Evolutionary conservation across 2,888 invertebrate genomes (phyloP).

Genomic region (Ommatoiulus sabulosus): DNA sequence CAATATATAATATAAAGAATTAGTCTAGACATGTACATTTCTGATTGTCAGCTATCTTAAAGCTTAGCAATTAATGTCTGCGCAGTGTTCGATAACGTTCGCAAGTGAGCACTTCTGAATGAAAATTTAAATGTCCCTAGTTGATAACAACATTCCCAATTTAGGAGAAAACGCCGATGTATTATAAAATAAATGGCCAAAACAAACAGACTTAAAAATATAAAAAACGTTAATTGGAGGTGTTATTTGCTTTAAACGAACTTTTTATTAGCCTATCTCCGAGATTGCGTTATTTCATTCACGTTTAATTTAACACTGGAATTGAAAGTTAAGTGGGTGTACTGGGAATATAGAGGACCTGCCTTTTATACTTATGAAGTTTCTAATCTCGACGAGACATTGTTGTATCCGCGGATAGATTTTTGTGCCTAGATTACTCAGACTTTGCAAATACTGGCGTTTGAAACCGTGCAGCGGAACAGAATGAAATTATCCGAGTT

Average conservation of each 20-base stretch:
- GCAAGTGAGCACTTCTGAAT: background rate
- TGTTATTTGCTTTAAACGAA: background rate
- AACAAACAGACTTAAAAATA: background rate
- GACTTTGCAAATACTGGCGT: slow-evolving; percentile 13
- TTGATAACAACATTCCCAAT: background rate
- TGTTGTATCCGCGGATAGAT: background rate
- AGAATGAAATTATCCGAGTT: slow-evolving; percentile 30
- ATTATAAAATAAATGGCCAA: background rate
- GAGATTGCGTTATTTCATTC: slow-evolving; percentile 12
- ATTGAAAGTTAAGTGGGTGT: slow-evolving; percentile 24
- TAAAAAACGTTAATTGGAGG: background rate
- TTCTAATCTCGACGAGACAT: slow-evolving; percentile 36
- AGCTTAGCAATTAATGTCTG: too few species aligned
- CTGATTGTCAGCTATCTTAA: too few species aligned
- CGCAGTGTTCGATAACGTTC: too few species aligned
- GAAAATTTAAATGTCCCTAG: background rate
- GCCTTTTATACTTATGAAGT: slow-evolving; percentile 7
- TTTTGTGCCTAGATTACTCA: background rate
- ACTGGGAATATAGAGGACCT: background rate
- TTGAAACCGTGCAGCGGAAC: slow-evolving; percentile 33
- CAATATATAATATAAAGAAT: too few species aligned
- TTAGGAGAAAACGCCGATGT: background rate
- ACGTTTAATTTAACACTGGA: slow-evolving; percentile 43
- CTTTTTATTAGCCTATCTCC: slow-evolving; percentile 35
- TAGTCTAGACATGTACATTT: too few species aligned